Evolutionary conservation across 2,797 vertebrate genomes (phyloP).

Genomic region (Sebastes minor): DNA sequence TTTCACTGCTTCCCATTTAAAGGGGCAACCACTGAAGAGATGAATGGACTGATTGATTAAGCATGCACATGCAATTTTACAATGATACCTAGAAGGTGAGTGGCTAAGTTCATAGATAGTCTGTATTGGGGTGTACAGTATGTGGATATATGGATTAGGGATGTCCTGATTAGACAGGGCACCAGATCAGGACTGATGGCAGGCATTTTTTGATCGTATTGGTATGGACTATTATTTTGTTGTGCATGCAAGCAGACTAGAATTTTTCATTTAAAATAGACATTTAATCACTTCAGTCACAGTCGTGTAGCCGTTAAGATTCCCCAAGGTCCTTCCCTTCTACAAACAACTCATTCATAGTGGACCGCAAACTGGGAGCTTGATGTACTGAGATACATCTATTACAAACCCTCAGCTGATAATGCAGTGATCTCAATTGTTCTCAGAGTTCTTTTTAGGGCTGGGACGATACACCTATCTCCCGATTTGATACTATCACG

Average conservation of each 20-base stretch:
- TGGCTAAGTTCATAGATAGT: background rate
- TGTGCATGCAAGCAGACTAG: constrained; percentile 10
- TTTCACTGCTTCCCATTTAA: background rate
- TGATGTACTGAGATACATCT: constrained; percentile 16
- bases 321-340: constrained; percentile 9
- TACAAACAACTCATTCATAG: constrained; percentile 6
- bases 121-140: background rate
- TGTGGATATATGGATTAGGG: background rate
- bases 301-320: constrained; percentile 18
- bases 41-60: constrained; percentile 8
- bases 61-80: constrained; percentile 2
- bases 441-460: background rate
- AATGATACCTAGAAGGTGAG: background rate
- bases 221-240: background rate
- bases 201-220: background rate
- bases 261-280: constrained; percentile 20
- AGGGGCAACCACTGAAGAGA: background rate
- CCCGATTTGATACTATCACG: background rate
- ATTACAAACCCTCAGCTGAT: constrained; percentile 27
- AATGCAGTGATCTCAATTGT: constrained; percentile 9
- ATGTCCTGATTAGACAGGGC: background rate
- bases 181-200: constrained; percentile 7
- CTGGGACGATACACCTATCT: background rate
- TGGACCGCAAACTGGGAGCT: constrained; percentile 5
- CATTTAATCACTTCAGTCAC: constrained; percentile 21